Conservation (phyloP, 2,113 vertebrate species). For the Oreocharis arfaki region DNA sequence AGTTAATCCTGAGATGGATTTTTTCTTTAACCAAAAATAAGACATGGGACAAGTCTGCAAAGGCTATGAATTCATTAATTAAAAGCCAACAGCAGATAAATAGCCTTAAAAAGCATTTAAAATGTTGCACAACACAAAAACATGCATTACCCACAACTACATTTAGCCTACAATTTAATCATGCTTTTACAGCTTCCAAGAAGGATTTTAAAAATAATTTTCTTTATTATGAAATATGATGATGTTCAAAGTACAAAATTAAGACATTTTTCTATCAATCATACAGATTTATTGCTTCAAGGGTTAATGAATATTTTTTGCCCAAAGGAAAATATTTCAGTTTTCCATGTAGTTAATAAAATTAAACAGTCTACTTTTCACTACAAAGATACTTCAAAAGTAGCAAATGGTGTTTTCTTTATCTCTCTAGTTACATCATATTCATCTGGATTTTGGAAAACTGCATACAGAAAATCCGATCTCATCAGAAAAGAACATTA, state of each 20-base stretch:
- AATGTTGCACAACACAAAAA: background rate
- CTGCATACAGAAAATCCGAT: background rate
- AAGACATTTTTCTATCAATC: background rate
- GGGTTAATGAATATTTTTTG: background rate
- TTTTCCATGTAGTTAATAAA: background rate
- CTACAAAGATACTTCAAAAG: slow-evolving; percentile 12
- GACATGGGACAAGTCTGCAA: background rate
- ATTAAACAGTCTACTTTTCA: background rate
- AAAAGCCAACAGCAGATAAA: background rate
- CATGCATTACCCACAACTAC: background rate
- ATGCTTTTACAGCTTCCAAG: background rate
- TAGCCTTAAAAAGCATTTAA: background rate
- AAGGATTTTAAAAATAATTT: background rate
- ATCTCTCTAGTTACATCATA: background rate
- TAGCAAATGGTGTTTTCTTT: background rate
- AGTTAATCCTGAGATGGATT: background rate
- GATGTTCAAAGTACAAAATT: background rate
- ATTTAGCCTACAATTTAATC: background rate
- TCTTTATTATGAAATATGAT: background rate
- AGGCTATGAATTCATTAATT: background rate
- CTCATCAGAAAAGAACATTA: background rate
- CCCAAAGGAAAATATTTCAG: background rate
- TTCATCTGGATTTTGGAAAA: background rate
- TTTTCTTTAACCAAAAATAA: background rate
- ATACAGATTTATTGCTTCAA: background rate